Percentiles rank a stretch among this genome's conserved stretches.
Evolutionary conservation across 2,113 vertebrate genomes (phyloP).

Genomic region (Rhabdornis inornatus): DNA sequence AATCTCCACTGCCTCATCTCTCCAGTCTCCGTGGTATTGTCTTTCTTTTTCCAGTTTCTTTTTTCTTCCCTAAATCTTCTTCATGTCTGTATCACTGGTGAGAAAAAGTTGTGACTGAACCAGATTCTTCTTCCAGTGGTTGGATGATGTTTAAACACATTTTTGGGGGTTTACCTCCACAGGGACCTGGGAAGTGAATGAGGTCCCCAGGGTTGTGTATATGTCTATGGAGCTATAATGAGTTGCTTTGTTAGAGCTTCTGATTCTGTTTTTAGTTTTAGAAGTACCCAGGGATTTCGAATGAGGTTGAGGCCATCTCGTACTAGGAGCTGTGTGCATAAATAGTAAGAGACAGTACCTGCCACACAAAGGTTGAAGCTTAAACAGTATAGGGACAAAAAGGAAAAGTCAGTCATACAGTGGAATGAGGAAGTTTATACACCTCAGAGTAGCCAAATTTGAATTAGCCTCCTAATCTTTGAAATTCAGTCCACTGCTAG

Average conservation of each 20-base stretch:
- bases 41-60: background rate
- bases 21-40: background rate
- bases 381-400: background rate
- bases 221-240: background rate
- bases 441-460: background rate
- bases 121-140: background rate
- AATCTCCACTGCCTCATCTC: background rate
- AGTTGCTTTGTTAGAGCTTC: background rate
- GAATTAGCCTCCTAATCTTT: background rate
- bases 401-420: background rate
- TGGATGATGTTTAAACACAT: background rate
- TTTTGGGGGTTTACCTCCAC: background rate
- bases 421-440: background rate
- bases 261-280: background rate
- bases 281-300: background rate
- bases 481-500: background rate
- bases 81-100: background rate
- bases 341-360: background rate
- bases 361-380: background rate
- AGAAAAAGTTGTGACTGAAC: background rate
- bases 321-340: background rate
- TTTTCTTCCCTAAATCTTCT: background rate
- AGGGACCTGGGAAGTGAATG: background rate
- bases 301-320: background rate
- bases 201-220: background rate